Evolutionary conservation across 2,888 invertebrate species (phyloP).

Genomic region (Ypsolopha sequella): DNA sequence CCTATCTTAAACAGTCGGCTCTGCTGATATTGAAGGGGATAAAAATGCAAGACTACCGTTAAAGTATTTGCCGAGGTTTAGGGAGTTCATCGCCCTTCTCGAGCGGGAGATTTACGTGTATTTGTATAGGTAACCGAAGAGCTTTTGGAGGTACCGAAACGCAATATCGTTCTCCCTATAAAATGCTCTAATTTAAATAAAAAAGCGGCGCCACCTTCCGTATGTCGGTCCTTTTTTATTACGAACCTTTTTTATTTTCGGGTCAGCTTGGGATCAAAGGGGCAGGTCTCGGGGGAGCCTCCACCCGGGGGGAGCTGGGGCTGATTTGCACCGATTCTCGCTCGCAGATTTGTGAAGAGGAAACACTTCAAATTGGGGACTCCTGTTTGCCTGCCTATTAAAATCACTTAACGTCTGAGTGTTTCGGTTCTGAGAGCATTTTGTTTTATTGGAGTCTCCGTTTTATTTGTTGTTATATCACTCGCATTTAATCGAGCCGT

Average conservation of each 20-base stretch:
- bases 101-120: constrained; percentile 37
- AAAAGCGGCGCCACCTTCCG: constrained; percentile 71
- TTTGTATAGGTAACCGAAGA: constrained; percentile 47
- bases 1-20: too few relatives aligned
- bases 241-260: constrained; percentile 70
- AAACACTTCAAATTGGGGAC: constrained; percentile 61
- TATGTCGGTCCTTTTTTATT: constrained; percentile 70
- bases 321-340: constrained; percentile 64
- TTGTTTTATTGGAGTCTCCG: constrained; percentile 27
- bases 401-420: constrained; percentile 52
- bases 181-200: constrained; percentile 72
- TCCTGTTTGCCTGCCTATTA: constrained; percentile 58
- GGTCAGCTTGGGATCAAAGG: constrained; percentile 70
- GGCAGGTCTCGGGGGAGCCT: constrained; percentile 55
- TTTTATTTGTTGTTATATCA: constrained; percentile 15
- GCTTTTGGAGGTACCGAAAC: constrained; percentile 61
- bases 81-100: constrained; percentile 34
- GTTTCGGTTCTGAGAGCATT: constrained; percentile 21
- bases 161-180: constrained; percentile 68
- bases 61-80: constrained; percentile 33
- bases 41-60: constrained; percentile 17
- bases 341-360: constrained; percentile 66
- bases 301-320: constrained; percentile 18
- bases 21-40: constrained; percentile 14
- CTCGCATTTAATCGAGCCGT: background rate